These are phyloP conservation scores for Calameuta filiformis DNA, from an alignment of 2,888 invertebrate species.

Conservation along the genomic window DNA sequence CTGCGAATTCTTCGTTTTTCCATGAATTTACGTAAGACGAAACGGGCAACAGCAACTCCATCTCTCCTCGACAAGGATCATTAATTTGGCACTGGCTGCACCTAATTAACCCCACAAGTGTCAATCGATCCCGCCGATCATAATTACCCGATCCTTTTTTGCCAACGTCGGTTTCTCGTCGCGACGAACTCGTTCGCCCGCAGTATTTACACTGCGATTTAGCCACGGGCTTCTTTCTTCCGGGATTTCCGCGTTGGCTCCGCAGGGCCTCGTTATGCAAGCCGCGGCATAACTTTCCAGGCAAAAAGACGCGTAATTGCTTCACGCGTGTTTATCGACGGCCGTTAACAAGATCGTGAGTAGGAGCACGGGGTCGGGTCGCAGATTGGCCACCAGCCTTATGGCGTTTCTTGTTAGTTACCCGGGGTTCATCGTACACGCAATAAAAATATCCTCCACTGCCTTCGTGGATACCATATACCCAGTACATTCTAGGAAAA, in stretches of 20 bases:
- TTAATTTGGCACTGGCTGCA: not conserved
- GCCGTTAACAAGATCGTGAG: not conserved
- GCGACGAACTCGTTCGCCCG: not conserved
- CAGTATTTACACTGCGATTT: not conserved
- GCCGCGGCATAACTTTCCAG: not conserved
- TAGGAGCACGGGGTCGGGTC: not conserved
- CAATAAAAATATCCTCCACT: not conserved
- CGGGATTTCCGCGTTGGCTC: not conserved
- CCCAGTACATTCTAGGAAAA: not conserved
- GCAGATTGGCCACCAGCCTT: not conserved
- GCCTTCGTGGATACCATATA: not conserved
- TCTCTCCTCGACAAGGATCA: not conserved
- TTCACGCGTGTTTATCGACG: not conserved
- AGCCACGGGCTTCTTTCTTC: slow-evolving; percentile 3
- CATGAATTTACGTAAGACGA: not conserved
- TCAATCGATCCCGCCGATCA: not conserved
- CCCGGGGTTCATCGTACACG: not conserved
- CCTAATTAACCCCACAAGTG: not conserved
- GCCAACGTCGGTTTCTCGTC: not conserved
- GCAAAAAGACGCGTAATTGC: not conserved
- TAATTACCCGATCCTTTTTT: not conserved
- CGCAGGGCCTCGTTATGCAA: not conserved
- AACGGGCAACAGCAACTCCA: not conserved
- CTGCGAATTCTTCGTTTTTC: not conserved
- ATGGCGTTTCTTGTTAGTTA: not conserved